A percentile compares a stretch with the other conserved stretches of the same genome.
These are phyloP conservation scores for Lepus timidus DNA, from an alignment of 2,113 vertebrate genomes.

Conservation along the genomic window DNA sequence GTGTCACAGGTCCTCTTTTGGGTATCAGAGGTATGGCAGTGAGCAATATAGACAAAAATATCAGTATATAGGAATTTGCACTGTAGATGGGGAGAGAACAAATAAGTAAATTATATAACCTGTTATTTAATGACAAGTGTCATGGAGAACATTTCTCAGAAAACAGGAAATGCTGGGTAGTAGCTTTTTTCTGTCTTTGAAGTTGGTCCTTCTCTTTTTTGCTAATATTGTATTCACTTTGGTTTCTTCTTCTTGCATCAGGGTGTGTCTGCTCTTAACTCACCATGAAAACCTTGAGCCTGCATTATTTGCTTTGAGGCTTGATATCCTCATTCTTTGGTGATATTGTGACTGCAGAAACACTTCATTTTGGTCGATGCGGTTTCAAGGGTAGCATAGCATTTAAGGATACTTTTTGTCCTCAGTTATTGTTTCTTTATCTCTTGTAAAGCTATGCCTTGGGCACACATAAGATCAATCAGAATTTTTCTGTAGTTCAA, in stretches of 20 bases:
- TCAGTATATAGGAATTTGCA: not conserved
- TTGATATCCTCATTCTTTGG: not conserved
- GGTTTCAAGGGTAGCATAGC: not conserved
- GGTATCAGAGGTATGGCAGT: not conserved
- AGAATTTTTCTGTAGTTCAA: constrained; percentile 11
- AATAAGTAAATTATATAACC: not conserved
- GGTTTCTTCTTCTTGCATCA: not conserved
- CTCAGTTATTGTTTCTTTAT: not conserved
- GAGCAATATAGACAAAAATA: constrained; percentile 43
- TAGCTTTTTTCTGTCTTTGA: not conserved
- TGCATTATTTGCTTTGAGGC: not conserved
- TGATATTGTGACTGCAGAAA: not conserved
- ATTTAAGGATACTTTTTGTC: not conserved
- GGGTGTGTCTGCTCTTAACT: not conserved
- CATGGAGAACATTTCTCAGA: not conserved
- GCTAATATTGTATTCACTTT: rapidly evolving
- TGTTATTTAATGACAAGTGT: constrained; percentile 5
- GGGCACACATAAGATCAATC: not conserved
- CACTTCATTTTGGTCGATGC: not conserved
- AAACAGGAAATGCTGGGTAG: not conserved
- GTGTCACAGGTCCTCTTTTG: not conserved
- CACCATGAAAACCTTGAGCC: not conserved
- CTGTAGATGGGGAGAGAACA: not conserved
- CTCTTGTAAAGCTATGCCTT: constrained; percentile 31
- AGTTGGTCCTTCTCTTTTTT: not conserved